Evolutionary conservation across 2,113 vertebrate species (phyloP).

Genomic region (Sula dactylatra): DNA sequence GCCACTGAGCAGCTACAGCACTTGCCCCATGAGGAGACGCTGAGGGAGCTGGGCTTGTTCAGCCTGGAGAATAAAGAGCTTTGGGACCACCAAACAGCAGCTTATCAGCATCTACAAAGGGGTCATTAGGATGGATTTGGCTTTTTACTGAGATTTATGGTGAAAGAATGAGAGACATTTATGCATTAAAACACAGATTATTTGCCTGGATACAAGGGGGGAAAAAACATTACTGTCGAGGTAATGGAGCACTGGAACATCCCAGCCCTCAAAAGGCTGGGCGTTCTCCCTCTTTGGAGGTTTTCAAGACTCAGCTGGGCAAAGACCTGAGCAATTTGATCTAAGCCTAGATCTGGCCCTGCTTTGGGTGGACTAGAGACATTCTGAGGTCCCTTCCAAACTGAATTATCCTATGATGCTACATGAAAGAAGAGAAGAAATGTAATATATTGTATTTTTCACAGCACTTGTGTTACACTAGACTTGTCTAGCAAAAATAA

Average conservation of each 20-base stretch:
- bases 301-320: not conserved
- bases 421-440: not conserved
- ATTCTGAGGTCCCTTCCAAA: not conserved
- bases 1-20: not conserved
- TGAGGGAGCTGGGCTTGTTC: not conserved
- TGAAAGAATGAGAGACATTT: not conserved
- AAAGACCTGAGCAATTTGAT: not conserved
- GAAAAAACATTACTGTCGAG: not conserved
- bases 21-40: not conserved
- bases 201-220: not conserved
- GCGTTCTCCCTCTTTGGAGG: rapidly evolving
- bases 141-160: not conserved
- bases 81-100: not conserved
- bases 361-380: not conserved
- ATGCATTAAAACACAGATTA: not conserved
- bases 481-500: not conserved
- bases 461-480: not conserved
- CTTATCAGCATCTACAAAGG: not conserved
- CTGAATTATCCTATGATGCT: not conserved
- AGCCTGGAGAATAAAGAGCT: rapidly evolving
- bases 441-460: not conserved
- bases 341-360: not conserved
- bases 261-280: rapidly evolving
- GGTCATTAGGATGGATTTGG: not conserved
- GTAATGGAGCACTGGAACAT: not conserved